Percentiles rank a stretch among this genome's conserved stretches.
Evolutionary conservation across 2,888 invertebrate species (phyloP).

Genomic region (Xanthorhoe designata): DNA sequence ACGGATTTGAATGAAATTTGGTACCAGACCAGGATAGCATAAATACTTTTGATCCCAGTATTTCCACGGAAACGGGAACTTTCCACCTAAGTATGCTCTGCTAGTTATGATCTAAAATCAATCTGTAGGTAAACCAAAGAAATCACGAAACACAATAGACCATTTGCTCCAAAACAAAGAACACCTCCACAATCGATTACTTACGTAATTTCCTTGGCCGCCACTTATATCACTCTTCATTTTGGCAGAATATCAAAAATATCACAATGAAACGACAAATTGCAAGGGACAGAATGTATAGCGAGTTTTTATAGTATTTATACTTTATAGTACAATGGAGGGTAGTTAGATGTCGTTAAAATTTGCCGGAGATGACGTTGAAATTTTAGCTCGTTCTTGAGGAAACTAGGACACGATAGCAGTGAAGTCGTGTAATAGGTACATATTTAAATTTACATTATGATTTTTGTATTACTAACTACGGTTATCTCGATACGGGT

Average conservation of each 20-base stretch:
- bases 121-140: not conserved
- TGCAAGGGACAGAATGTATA: constrained; percentile 18
- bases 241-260: constrained; percentile 35
- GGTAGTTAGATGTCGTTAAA: constrained; percentile 31
- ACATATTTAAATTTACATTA: too few species aligned
- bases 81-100: too few species aligned
- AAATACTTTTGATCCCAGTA: too few species aligned
- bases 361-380: not conserved
- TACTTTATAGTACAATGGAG: constrained; percentile 20
- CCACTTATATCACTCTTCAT: constrained; percentile 34
- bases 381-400: not conserved
- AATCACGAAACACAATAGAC: not conserved
- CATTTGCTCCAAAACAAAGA: constrained; percentile 2
- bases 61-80: too few species aligned
- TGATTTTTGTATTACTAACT: too few species aligned
- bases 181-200: constrained; percentile 19
- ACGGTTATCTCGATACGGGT: too few species aligned
- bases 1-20: too few species aligned
- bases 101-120: not conserved
- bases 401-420: not conserved
- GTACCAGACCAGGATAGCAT: too few species aligned
- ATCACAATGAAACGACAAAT: constrained; percentile 23
- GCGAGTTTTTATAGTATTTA: constrained; percentile 21
- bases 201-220: constrained; percentile 29
- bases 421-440: not conserved